Conservation (phyloP, 2,888 invertebrate species). For the Drosophila mulleri region DNA sequence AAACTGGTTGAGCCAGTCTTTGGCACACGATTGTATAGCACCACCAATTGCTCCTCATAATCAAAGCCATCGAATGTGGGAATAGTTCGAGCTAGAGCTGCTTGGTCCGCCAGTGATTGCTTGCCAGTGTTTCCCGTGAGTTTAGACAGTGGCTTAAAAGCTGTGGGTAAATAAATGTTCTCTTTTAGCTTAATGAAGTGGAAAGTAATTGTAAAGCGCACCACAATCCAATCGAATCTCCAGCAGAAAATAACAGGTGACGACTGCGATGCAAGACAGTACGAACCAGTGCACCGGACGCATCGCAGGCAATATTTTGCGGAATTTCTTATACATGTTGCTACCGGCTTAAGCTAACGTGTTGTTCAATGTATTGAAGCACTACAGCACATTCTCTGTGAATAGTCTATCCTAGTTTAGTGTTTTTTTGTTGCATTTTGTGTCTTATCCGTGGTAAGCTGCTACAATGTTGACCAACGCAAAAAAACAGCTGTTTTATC, state of each 20-base stretch:
- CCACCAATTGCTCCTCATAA: conserved; percentile 89
- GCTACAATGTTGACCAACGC: conserved; percentile 36
- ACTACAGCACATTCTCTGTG: conserved; percentile 39
- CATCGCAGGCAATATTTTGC: conserved; percentile 82
- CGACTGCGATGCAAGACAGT: conserved; percentile 70
- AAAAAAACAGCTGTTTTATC: conserved; percentile 41
- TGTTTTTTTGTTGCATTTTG: conserved; percentile 35
- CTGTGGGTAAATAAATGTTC: conserved; percentile 38
- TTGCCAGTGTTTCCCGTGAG: conserved; percentile 19
- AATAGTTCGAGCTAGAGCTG: conserved; percentile 10
- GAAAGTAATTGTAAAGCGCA: conserved; percentile 16
- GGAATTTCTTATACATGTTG: conserved; percentile 70
- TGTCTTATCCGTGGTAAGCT: conserved; percentile 7
- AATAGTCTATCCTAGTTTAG: conserved; percentile 27
- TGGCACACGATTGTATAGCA: conserved; percentile 98
- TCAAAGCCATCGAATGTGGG: conserved; percentile 60
- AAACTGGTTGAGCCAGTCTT: conserved; percentile 99
- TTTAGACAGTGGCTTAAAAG: conserved; percentile 70
- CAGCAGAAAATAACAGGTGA: conserved; percentile 82
- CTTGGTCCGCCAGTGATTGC: conserved; percentile 11
- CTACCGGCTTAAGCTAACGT: conserved; percentile 1
- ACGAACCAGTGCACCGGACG: conserved; percentile 81
- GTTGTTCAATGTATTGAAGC: conserved; percentile 19
- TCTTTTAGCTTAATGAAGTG: neutral
- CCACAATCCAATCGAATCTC: conserved; percentile 74